A percentile compares a stretch with the other conserved stretches of the same genome.
Evolutionary conservation across 2,113 vertebrate genomes (phyloP).

Genomic region (Myiozetetes cayanensis): DNA sequence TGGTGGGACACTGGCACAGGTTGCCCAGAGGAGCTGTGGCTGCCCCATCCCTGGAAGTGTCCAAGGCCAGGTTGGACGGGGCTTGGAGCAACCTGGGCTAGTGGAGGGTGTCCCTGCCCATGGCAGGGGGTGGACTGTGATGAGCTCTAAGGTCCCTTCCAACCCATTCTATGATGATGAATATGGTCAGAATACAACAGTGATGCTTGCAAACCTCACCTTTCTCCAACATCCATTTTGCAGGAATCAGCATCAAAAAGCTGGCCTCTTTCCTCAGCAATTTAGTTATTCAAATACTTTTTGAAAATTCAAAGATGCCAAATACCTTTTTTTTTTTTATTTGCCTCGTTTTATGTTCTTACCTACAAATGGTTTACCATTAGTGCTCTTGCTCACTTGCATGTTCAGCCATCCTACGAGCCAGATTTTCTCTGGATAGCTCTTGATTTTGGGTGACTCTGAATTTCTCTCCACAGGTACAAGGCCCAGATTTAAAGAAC

Average conservation of each 20-base stretch:
- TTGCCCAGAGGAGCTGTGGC: neutral
- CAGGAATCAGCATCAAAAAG: neutral
- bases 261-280: neutral
- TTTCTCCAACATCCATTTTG: neutral
- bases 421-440: neutral
- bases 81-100: accelerated
- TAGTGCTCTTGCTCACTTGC: neutral
- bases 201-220: neutral
- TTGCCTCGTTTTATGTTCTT: neutral
- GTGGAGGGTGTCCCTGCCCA: neutral
- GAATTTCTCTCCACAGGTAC: neutral
- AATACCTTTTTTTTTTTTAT: neutral
- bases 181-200: neutral
- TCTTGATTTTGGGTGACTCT: neutral
- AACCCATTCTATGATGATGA: neutral
- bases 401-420: accelerated
- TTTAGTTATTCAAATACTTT: neutral
- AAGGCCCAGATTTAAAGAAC: accelerated
- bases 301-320: neutral
- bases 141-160: neutral
- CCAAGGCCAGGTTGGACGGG: accelerated
- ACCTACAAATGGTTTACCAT: neutral
- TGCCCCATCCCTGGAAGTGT: neutral
- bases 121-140: neutral
- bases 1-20: neutral